Percentiles rank a stretch among this genome's conserved stretches.
These are phyloP conservation scores for Trachymyrmex septentrionalis DNA, from an alignment of 1,140 invertebrate genomes.

Conservation along the genomic window DNA sequence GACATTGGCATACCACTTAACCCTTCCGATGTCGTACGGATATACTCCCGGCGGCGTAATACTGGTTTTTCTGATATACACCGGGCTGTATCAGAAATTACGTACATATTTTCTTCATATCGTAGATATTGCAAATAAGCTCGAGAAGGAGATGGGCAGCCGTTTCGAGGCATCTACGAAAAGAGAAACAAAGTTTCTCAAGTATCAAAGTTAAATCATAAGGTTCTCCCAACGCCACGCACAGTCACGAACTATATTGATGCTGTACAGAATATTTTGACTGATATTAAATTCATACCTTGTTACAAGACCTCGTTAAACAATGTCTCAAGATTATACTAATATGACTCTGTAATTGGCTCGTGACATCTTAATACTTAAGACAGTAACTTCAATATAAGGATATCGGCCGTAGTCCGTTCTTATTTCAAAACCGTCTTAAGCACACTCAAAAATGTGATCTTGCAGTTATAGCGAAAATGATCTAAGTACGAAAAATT, in stretches of 20 bases:
- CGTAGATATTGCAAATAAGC: constrained; percentile 22
- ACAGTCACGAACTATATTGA: neutral
- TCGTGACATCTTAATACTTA: no score
- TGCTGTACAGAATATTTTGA: neutral
- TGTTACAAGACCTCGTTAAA: no score
- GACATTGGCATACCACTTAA: constrained; percentile 54
- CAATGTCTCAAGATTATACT: no score
- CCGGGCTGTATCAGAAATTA: constrained; percentile 18
- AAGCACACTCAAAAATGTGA: no score
- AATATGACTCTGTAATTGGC: no score
- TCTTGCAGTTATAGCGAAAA: no score
- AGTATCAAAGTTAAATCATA: neutral
- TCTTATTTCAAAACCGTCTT: no score
- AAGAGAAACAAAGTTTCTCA: constrained; percentile 26
- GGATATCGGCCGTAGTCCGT: no score
- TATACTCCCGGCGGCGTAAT: constrained; percentile 11
- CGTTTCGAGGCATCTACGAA: constrained; percentile 3
- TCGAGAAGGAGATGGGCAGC: neutral
- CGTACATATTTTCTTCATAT: neutral
- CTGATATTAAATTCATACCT: no score
- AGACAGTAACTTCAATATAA: no score
- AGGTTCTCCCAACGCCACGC: neutral
- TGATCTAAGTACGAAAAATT: no score
- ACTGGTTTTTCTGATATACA: constrained; percentile 1
- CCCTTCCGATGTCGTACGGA: constrained; percentile 45